Base-by-base conservation (phyloP, 2,113 vertebrate genomes). In the Hoplias malabaricus region DNA sequence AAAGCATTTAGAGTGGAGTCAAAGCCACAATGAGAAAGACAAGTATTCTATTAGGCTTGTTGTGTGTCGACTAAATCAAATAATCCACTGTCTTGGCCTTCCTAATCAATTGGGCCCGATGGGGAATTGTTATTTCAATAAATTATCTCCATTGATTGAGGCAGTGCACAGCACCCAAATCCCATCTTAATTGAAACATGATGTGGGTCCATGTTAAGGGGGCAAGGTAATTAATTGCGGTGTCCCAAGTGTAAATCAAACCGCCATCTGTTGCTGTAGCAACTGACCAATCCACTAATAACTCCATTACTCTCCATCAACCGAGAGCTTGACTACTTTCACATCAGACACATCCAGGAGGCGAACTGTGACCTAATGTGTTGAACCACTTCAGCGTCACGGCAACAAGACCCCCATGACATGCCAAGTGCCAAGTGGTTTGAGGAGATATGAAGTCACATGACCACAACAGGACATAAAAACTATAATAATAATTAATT, bases 51-150 rank as follows among this genome's bases (percentile, higher is more conserved):
- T 69, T 69, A 78, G 73, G 27, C 56, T 42, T 19, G 31, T 56
- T 62, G 62, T 34, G 14, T 50, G 57, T n/a, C n/a, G 27, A 48
- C 27, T 74, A 69, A 73, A 61, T 63, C 4, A 38, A 74, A 73
- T 56, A 43, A 65, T 82, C 46, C 70, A 67, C 59, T 48, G 62
- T 67, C 29, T 42, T 38, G 27, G 36, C 42, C n/a, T 73, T 73
- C 70, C 40, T 79, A 67, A 74, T 73, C 78, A 73, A 68, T 73
- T 68, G 9, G 62, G 70, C 36, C 71, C 59, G 77, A 79, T 73
- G 43, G 29, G 70, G 76, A 69, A 59, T 76, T 54, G 42, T 70
- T 77, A 46, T 80, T 69, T 76, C 27, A 71, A 80, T 66, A 71
- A 71, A 66, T 33, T 50, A 81, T 43, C 29, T 0, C n/a, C 31